These are phyloP conservation scores for Portevinia maculata DNA, from an alignment of 2,888 invertebrate genomes.

Conservation along the genomic window DNA sequence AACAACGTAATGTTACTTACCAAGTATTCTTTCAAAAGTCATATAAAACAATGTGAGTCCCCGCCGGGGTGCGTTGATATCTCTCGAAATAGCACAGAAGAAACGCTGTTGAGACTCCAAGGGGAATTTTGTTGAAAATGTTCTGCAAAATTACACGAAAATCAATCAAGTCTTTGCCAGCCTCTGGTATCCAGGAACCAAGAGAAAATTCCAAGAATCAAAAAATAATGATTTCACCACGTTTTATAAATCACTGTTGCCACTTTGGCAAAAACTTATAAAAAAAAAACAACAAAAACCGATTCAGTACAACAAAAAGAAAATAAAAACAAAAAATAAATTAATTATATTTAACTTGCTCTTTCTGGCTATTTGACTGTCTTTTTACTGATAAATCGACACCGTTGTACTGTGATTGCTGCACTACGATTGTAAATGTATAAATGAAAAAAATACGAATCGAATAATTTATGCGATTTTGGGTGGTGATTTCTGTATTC, in stretches of 20 bases:
- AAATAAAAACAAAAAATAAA: slow-evolving; percentile 30
- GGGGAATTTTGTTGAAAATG: slow-evolving; percentile 35
- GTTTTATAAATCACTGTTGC: slow-evolving; percentile 24
- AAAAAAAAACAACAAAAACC: slow-evolving; percentile 13
- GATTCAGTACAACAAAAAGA: slow-evolving; percentile 13
- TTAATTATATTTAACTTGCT: slow-evolving; percentile 1
- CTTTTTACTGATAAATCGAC: slow-evolving; percentile 30
- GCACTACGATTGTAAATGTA: slow-evolving; percentile 39
- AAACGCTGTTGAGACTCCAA: slow-evolving; percentile 38
- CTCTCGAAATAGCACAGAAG: slow-evolving; percentile 78
- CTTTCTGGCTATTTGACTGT: slow-evolving; percentile 15
- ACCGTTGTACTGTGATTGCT: not conserved
- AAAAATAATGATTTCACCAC: slow-evolving; percentile 8
- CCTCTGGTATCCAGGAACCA: not conserved
- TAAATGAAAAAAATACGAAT: slow-evolving; percentile 40
- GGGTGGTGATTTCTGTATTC: slow-evolving; percentile 40
- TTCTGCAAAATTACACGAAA: slow-evolving; percentile 48
- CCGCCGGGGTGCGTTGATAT: slow-evolving; percentile 81
- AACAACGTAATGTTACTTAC: slow-evolving; percentile 84
- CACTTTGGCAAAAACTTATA: slow-evolving; percentile 47
- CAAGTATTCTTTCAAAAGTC: slow-evolving; percentile 97
- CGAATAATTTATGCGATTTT: slow-evolving; percentile 46
- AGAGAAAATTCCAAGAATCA: not conserved
- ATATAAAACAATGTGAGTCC: slow-evolving; percentile 89
- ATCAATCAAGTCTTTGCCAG: slow-evolving; percentile 16